Percentiles rank a stretch among this genome's conserved stretches.
Evolutionary conservation across 1,140 invertebrate genomes (phyloP).

Genomic region (Caenorhabditis tropicalis): DNA sequence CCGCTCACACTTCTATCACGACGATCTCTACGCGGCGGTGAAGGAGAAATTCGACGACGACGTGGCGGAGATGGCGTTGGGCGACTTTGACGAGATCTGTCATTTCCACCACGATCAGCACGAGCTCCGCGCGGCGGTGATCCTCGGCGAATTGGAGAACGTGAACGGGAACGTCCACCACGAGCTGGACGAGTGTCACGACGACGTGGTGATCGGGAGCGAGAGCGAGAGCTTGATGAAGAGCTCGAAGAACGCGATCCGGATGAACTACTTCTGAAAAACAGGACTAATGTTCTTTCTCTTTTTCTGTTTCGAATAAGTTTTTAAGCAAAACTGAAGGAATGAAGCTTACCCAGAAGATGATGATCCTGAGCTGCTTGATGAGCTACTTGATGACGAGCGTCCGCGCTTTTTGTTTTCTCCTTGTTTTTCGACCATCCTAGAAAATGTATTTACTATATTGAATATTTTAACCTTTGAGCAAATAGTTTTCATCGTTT

Average conservation of each 20-base stretch:
- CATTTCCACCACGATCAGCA: background rate
- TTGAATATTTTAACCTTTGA: background rate
- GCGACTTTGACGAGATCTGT: background rate
- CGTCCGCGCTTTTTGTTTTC: background rate
- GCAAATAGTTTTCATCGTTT: too few relatives aligned
- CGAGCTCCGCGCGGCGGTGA: slow-evolving; percentile 5
- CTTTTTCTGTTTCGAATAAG: too few relatives aligned
- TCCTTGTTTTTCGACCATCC: slow-evolving; percentile 1
- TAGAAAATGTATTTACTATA: background rate
- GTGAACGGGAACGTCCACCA: background rate
- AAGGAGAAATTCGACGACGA: background rate
- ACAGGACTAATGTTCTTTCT: too few relatives aligned
- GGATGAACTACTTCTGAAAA: slow-evolving; percentile 21
- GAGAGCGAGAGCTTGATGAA: background rate
- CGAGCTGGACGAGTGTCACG: background rate
- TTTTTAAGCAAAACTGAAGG: background rate
- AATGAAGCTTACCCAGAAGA: background rate
- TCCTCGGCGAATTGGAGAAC: slow-evolving; percentile 27
- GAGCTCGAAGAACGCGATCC: background rate
- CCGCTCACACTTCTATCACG: slow-evolving; percentile 14
- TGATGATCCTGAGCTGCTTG: slow-evolving; percentile 8
- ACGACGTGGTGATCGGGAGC: background rate
- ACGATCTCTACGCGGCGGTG: background rate
- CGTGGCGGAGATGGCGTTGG: background rate
- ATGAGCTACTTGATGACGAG: slow-evolving; percentile 9